Conservation (phyloP, 2,888 invertebrate species). For the Bombylius major region DNA sequence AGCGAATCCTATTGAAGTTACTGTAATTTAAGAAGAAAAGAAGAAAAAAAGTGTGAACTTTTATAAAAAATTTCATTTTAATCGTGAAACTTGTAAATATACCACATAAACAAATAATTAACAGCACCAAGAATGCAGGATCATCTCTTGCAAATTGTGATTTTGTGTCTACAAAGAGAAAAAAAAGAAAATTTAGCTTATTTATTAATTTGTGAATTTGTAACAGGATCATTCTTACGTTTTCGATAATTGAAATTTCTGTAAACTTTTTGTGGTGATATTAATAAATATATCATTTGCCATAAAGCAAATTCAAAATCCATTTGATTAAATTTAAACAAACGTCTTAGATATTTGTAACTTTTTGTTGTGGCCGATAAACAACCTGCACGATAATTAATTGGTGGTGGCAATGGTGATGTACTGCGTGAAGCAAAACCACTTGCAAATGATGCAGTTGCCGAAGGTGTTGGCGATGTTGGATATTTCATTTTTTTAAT, state of each 20-base stretch:
- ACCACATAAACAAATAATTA: slow-evolving; percentile 74
- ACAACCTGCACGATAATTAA: slow-evolving; percentile 53
- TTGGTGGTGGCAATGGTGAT: slow-evolving; percentile 57
- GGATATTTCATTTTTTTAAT: slow-evolving; percentile 43
- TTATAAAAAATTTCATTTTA: not conserved
- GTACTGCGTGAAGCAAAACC: slow-evolving; percentile 40
- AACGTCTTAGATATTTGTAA: slow-evolving; percentile 71
- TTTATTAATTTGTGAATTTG: not conserved
- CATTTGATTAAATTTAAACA: slow-evolving; percentile 92
- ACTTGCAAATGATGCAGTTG: slow-evolving; percentile 31
- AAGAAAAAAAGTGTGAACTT: not conserved
- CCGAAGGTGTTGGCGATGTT: slow-evolving; percentile 46
- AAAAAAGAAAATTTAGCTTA: not conserved
- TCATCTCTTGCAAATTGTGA: slow-evolving; percentile 98
- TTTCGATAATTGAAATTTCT: slow-evolving; percentile 96
- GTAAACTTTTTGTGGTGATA: slow-evolving; percentile 92
- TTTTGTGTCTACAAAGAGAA: slow-evolving; percentile 69
- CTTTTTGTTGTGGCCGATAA: slow-evolving; percentile 79
- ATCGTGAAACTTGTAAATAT: slow-evolving; percentile 22
- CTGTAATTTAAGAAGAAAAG: slow-evolving; percentile 39
- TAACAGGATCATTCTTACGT: slow-evolving; percentile 43
- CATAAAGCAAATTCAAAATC: slow-evolving; percentile 99
- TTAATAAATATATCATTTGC: slow-evolving; percentile 95
- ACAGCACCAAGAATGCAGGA: slow-evolving; percentile 90
- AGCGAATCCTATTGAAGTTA: slow-evolving; percentile 82